A percentile compares a stretch with the other conserved stretches of the same genome.
These are phyloP conservation scores for Indri indri DNA, from an alignment of 2,113 vertebrate species.

Conservation along the genomic window DNA sequence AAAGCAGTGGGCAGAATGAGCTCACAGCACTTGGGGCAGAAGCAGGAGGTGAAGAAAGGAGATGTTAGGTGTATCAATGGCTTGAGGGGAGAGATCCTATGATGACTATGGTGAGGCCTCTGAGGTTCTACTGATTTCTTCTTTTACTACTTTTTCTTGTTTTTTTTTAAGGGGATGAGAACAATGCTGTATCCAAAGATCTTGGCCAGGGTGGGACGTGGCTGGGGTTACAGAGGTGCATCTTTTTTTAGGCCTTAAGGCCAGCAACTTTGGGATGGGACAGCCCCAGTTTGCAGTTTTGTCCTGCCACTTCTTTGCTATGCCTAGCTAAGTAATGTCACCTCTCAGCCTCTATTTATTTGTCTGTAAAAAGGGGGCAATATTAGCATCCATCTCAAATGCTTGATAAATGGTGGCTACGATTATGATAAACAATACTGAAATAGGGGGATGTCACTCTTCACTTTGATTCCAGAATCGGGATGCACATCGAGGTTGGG, in stretches of 20 bases:
- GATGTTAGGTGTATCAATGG: background rate
- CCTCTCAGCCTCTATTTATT: background rate
- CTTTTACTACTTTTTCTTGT: background rate
- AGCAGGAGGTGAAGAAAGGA: background rate
- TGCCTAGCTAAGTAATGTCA: background rate
- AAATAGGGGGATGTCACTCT: background rate
- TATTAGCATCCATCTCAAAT: too few species aligned
- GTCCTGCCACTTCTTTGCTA: background rate
- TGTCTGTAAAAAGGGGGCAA: background rate
- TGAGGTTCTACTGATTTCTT: background rate
- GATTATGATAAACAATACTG: background rate
- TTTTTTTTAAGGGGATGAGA: background rate
- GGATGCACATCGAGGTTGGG: conserved; percentile 85
- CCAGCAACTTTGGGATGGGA: background rate
- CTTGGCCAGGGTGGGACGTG: background rate
- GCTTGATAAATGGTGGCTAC: fast-evolving
- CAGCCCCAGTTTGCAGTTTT: too few species aligned
- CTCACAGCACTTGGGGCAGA: background rate
- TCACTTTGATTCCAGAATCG: conserved; percentile 77
- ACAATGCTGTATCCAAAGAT: background rate
- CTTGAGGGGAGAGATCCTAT: background rate
- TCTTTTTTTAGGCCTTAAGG: background rate
- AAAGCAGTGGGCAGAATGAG: background rate
- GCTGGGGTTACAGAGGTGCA: background rate
- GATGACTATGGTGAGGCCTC: background rate